A percentile compares a stretch with the other conserved stretches of the same genome.
Evolutionary conservation across 2,888 invertebrate genomes (phyloP).

Genomic region (Diaprepes abbreviatus): DNA sequence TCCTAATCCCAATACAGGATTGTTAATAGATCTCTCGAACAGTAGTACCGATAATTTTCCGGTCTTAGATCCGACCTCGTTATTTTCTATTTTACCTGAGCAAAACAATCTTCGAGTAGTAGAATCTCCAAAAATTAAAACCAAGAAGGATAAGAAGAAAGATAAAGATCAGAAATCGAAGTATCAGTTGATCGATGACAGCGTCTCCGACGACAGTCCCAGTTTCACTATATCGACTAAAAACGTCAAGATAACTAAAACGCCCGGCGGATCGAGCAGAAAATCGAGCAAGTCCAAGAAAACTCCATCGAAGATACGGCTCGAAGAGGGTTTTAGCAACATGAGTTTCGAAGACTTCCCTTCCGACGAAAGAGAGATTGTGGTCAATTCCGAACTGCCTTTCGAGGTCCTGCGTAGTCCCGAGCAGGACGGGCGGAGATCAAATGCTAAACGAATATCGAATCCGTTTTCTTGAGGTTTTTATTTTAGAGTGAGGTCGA

Average conservation of each 20-base stretch:
- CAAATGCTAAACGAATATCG: constrained; percentile 67
- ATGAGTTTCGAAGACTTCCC: constrained; percentile 84
- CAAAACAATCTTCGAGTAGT: background rate
- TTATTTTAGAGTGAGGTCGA: constrained; percentile 30
- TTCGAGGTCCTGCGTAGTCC: constrained; percentile 76
- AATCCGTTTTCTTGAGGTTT: constrained; percentile 68
- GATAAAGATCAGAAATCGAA: constrained; percentile 67
- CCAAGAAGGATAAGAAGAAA: constrained; percentile 63
- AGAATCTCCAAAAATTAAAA: constrained; percentile 38
- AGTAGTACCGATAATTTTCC: constrained; percentile 33
- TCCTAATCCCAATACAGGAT: constrained; percentile 4
- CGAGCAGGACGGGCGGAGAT: constrained; percentile 70
- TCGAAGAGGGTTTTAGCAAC: constrained; percentile 76
- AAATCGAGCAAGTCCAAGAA: constrained; percentile 59
- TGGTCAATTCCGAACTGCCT: constrained; percentile 69
- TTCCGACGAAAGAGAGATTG: constrained; percentile 72
- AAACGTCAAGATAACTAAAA: constrained; percentile 61
- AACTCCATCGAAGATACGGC: constrained; percentile 56
- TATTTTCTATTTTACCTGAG: constrained; percentile 1
- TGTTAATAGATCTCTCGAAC: constrained; percentile 44
- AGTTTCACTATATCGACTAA: constrained; percentile 49
- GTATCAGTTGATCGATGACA: constrained; percentile 70
- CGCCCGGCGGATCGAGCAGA: constrained; percentile 57
- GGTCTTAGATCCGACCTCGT: constrained; percentile 19
- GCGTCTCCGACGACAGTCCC: constrained; percentile 64